phyloP scores from a whole-genome alignment of 2,113 vertebrate species.

The Eurystomus gularis region DNA sequence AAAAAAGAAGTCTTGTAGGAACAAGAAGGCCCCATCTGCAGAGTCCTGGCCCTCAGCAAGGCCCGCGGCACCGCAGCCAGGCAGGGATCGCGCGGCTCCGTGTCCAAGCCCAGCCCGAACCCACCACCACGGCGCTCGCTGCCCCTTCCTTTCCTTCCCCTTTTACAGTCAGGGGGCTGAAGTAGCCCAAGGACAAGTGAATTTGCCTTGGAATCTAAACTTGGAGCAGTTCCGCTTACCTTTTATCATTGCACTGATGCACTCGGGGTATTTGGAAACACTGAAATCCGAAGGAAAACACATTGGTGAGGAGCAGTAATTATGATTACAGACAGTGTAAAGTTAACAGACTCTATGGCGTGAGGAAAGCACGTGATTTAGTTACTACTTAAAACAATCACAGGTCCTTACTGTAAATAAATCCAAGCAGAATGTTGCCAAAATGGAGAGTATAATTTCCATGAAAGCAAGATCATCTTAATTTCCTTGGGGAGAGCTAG shows the following conservation, averaged over 20 bases:
- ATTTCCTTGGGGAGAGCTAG: background rate
- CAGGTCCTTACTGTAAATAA: background rate
- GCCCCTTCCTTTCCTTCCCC: background rate
- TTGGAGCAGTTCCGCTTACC: background rate
- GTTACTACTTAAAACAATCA: background rate
- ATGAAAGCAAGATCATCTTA: background rate
- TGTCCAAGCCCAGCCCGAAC: no score
- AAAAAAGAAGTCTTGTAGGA: no score
- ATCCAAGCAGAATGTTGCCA: background rate
- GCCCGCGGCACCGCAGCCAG: no score
- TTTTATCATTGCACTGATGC: background rate
- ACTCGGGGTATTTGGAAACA: background rate
- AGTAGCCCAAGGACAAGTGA: background rate
- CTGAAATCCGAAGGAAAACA: background rate
- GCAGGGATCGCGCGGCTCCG: no score
- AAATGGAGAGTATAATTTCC: background rate
- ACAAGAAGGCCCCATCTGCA: no score
- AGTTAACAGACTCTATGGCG: background rate
- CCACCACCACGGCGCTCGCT: fast-evolving
- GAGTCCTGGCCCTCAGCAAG: no score
- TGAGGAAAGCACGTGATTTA: background rate
- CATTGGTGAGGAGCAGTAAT: background rate
- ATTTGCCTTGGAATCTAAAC: background rate
- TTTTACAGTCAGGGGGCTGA: background rate
- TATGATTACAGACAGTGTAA: background rate